Base-by-base conservation (phyloP, 2,113 vertebrate species). In the Trinectes maculatus region DNA sequence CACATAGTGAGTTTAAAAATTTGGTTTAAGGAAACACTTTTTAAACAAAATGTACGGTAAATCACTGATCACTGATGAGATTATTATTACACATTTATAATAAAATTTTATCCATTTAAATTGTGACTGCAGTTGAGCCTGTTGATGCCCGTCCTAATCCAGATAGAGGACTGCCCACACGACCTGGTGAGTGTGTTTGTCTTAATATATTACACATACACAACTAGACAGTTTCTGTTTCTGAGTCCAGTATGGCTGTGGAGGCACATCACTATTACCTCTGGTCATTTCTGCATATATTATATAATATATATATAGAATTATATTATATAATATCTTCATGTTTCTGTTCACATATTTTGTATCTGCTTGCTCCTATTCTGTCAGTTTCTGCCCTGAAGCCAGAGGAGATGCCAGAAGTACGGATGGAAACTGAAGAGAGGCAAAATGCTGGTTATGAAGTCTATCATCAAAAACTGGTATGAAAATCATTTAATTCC, bases 381-480 rank as follows among this genome's bases (percentile, higher is more conserved):
- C 3, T 64, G 58, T 64, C 92, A 80, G 78, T 97, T 49, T 96
- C 95, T 71, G 95, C 95, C 1, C 91, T 97, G 55, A 98, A 96
- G 86, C 95, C 94, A 1, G 95, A 95, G 69, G 96, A 97, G 82
- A 94, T 96, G 58, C 95, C 96, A 2, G 92, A 96, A 48, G 93
- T 99, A 60, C 94, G 95, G 67, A 93, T 96, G 93, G 95, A 97
- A 31, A 94, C 93, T 0, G 93, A 97, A 54, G 94, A 95, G 71
- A 89, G 91, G 18, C 96, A 95, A 73, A 90, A 80, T 76, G 92
- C 96, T 31, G 95, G 95, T 53, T 99, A 96, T 29, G 97, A 98
- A 90, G 96, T 99, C 60, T 96, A 96, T 89, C 96, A 96, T 89
- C 95, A 99, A 53, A 98, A 96, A 88, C 80, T 98, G 95, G 96